Evolutionary conservation across 2,888 invertebrate species (phyloP), one percentile per base, ranked within the genome.

Genomic region (Ecliptopera silaceata): DNA sequence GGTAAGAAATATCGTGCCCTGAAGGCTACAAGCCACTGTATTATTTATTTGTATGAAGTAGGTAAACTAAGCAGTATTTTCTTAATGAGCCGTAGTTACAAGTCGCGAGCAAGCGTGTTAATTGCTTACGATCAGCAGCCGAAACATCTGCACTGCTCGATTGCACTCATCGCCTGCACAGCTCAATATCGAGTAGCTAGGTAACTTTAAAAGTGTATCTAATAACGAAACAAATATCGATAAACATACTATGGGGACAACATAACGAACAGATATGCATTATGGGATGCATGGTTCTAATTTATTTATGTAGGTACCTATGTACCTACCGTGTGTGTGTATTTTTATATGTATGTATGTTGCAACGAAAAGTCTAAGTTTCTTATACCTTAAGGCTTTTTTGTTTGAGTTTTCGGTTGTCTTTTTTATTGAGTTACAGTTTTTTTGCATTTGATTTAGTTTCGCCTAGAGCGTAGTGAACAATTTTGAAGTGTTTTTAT

Each of bases 41-140:
- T 55, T 47, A 47, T 43, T 48, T 54, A 54, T 45, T 49, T 49
- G 20, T 48, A 53, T 22, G 18, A 13, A 13, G 48, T 26, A 38
- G 31, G 38, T 22, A 43, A 38, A 15, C 57, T 57, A 53, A 57
- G 52, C 39, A 26, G 56, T 39, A 59, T 67, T 68, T 67, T 68
- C 58, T 56, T 77, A 78, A 76, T 73, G 65, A 75, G 69, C 56
- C 58, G 66, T 73, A 67, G 68, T 70, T 70, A 72, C 69, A 69
- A 54, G 64, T 59, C 45, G 61, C 73, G 76, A 84, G 82, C 83
- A 83, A 78, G 82, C 79, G 79, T 72, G 83, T 70, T 84, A 84
- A 84, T 84, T 79, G 79, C 70, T 53, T 58, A 56, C 70, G 74
- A 77, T 77, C 72, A 75, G 68, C 51, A 47, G 56, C 64, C 65